Percentiles rank a stretch among this genome's conserved stretches.
Evolutionary conservation across 1,140 invertebrate species (phyloP).

Genomic region (Drosophila pallidifrons): DNA sequence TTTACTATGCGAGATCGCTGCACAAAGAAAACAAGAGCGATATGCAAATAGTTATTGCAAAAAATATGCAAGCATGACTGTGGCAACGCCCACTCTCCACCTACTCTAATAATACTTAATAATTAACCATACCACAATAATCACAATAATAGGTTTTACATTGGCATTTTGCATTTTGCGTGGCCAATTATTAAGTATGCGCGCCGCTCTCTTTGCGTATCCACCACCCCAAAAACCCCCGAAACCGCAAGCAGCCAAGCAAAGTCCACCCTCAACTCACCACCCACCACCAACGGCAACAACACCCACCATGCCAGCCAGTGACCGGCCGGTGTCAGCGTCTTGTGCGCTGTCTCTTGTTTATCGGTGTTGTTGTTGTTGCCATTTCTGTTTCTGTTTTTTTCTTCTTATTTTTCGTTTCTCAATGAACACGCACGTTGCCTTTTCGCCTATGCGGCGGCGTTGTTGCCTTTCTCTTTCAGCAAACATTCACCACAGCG

Average conservation of each 20-base stretch:
- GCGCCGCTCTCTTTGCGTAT: constrained; percentile 29
- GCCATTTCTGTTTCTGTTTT: constrained; percentile 35
- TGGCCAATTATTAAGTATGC: constrained; percentile 34
- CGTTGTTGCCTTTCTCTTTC: constrained; percentile 74
- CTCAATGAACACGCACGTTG: constrained; percentile 75
- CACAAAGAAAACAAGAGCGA: constrained; percentile 13
- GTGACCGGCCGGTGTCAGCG: constrained; percentile 78
- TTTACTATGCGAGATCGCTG: not conserved
- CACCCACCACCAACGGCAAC: constrained; percentile 10
- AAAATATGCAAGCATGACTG: constrained; percentile 19
- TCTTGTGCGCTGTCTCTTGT: constrained; percentile 51
- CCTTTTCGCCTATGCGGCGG: constrained; percentile 42
- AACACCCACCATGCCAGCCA: constrained; percentile 15
- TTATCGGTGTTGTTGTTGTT: constrained; percentile 56
- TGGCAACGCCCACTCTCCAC: constrained; percentile 36
- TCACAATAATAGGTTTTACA: constrained; percentile 26
- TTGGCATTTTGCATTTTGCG: constrained; percentile 50
- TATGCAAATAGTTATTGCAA: constrained; percentile 31
- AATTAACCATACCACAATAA: constrained; percentile 27
- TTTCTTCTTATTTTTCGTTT: constrained; percentile 56
- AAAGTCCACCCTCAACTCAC: constrained; percentile 16
- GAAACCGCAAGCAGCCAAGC: not conserved
- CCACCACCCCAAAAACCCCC: constrained; percentile 14
- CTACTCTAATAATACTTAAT: constrained; percentile 30
- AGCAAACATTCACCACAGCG: constrained; percentile 73